Evolutionary conservation across 2,797 vertebrate genomes (phyloP).

Genomic region (Dromococcyx pavoninus): DNA sequence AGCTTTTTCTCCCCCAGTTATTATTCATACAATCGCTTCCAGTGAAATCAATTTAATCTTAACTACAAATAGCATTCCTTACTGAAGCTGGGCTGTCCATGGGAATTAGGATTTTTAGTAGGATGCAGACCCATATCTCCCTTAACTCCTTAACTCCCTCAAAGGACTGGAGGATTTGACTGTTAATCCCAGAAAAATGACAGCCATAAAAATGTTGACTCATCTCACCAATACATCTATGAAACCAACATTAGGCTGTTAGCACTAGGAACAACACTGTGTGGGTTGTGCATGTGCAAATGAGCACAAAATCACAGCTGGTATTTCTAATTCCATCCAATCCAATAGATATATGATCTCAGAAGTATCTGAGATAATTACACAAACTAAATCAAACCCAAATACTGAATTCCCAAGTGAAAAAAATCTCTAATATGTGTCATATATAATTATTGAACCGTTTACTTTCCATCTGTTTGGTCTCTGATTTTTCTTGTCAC

Average conservation of each 20-base stretch:
- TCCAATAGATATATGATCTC: neutral
- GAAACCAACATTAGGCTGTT: neutral
- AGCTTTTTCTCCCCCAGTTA: neutral
- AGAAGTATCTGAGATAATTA: neutral
- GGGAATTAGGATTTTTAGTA: neutral
- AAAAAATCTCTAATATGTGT: neutral
- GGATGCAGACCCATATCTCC: neutral
- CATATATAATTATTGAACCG: neutral
- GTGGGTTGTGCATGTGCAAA: slow-evolving; percentile 30
- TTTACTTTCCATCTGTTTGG: slow-evolving; percentile 16
- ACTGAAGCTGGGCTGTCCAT: neutral
- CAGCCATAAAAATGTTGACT: neutral
- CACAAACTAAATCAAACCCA: slow-evolving; percentile 15
- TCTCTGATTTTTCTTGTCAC: neutral
- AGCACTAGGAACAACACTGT: slow-evolving; percentile 1
- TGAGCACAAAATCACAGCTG: slow-evolving; percentile 27
- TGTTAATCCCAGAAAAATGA: neutral
- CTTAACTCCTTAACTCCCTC: neutral
- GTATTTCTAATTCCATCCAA: slow-evolving; percentile 9
- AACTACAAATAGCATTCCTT: neutral
- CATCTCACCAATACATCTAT: neutral
- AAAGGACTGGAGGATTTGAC: neutral
- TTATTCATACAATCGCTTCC: neutral
- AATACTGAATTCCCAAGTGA: slow-evolving; percentile 15
- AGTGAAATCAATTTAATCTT: neutral